Base-by-base conservation (phyloP, 1,140 invertebrate species). In the Saccostrea glomerata region DNA sequence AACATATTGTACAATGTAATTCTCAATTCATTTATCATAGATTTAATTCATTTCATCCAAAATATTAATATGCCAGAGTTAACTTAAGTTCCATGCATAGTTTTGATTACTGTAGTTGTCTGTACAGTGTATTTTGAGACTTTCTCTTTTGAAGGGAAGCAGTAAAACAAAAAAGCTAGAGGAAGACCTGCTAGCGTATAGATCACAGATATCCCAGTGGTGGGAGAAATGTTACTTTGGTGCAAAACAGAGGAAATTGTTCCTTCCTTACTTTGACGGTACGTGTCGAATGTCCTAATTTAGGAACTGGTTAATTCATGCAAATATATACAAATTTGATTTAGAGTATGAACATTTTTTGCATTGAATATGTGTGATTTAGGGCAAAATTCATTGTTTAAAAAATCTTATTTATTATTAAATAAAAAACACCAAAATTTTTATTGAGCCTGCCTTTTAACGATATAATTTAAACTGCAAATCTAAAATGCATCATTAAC, bases 201-300 rank as follows among this genome's bases (percentile, higher is more conserved):
- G 70, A 77, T 77, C 70, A 15, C 70, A 77, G 25, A 77, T 77
- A 12, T 77, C 70, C 11, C 70, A 77, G 15, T 77, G 70, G 70
- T 77, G 70, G 70, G 23, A 77, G 25, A 77, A 77, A 77, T 77
- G 70, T 77, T 77, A 30, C 25, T 77, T 30, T 77, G 70, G 70
- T 36, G 30, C 23, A 77, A 11, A 77, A 77, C 23, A 30, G 13
- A 30, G 70, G 36, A 77, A 25, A 11, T 25, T 77, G 9, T 77
- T 25, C 12, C 70, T 23, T 30, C 70, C 70, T 6, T 77, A 30
- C 25, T 77, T 30, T 77, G 70, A 77, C 30, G 70, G 70, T 77
- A 77, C 20, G 5, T 17, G 3, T 15, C 13, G 3, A 13, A 17
- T 60, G 58, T 60, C 58, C 5, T 60, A 17, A 11, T 60, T 60